Conservation (phyloP, 2,797 vertebrate genomes). For the Myiotriccus ornatus region DNA sequence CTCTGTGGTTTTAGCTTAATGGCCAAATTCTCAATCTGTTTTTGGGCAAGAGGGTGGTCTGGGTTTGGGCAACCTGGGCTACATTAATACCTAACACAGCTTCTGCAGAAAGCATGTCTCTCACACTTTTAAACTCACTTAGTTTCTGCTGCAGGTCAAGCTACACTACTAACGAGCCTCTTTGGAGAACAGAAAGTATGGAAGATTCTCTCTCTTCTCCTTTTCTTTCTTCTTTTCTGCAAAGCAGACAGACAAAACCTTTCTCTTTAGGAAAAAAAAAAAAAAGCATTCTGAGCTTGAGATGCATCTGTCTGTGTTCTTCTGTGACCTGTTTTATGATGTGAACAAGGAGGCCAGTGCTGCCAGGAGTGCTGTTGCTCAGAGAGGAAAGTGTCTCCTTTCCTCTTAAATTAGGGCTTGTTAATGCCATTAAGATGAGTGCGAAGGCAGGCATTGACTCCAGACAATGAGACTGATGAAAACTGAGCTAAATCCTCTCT, state of each 20-base stretch:
- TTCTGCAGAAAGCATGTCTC: background rate
- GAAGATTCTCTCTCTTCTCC: background rate
- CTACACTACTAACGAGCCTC: background rate
- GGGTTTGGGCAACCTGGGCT: background rate
- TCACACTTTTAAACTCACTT: background rate
- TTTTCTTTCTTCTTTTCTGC: background rate
- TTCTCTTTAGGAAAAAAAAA: background rate
- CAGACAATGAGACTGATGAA: background rate
- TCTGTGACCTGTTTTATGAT: background rate
- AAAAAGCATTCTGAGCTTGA: background rate
- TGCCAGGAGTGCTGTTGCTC: background rate
- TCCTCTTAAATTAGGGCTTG: background rate
- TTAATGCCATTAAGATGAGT: background rate
- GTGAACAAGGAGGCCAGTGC: background rate
- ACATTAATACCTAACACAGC: background rate
- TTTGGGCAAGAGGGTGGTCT: background rate
- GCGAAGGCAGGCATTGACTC: background rate
- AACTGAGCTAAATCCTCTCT: background rate
- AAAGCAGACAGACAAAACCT: background rate
- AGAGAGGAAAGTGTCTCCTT: background rate
- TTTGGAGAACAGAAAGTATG: background rate
- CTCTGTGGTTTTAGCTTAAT: background rate
- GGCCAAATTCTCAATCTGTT: background rate
- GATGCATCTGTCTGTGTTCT: background rate
- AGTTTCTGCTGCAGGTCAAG: background rate